Base-by-base conservation (phyloP, 2,888 invertebrate genomes). In the Criorhina ranunculi region DNA sequence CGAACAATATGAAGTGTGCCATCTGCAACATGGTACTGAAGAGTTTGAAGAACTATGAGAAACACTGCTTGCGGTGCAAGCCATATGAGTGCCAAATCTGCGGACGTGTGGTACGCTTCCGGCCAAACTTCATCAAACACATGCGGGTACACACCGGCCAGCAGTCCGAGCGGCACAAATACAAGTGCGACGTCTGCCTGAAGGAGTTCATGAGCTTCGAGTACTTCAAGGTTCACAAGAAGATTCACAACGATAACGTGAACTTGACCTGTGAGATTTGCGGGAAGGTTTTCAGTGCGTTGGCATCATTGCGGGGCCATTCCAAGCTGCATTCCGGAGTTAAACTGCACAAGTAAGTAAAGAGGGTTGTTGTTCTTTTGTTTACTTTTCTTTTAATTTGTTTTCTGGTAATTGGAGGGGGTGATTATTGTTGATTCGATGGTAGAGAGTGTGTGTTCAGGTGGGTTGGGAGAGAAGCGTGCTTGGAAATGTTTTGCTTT, bases 211-310 rank as follows among this genome's bases (percentile, higher is more conserved):
- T 93, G 90, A 92, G 93, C 86, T 90, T 92, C 67, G 92, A 93
- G 33, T 93, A 93, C 91, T 93, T 93, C 79, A 91, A 93, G 87
- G 93, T 94, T 67, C 94, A 94, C 90, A 93, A 93, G 87, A 94
- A 94, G 88, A 93, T 93, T 35, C 93, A 94, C 90, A 93, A 93
- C 12, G 93, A 93, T 70, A 91, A 92, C 62, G 93, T 93, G 62
- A 93, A 93, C 64, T 91, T 93, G 76, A 92, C 92, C 15, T 94
- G 94, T 87, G 92, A 93, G 80, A 92, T 92, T 51, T 94, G 94
- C 86, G 93, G 92, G 66, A 93, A 93, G 86, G 91, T 91, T 31
- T 93, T 93, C 83, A 91, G 92, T 78, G 91, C 91, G 5, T 79
- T 92, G 76, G 91, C 92, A 57, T 92, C 91, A 60, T 86, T 92